Conservation (phyloP, 2,797 vertebrate species). For the Orestias chungarensis region DNA sequence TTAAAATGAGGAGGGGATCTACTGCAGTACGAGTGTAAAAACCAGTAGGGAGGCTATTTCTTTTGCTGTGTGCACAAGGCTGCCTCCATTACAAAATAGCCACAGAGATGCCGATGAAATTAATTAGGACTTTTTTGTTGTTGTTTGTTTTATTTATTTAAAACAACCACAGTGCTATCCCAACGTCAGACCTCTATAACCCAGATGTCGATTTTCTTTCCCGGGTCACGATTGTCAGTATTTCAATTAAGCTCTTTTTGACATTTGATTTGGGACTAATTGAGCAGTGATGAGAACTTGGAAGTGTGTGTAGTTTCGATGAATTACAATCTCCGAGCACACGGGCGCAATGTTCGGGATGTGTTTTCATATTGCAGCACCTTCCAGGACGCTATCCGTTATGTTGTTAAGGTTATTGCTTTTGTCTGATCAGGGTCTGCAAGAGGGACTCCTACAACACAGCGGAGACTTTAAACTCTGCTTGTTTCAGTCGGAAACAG, state of each 20-base stretch:
- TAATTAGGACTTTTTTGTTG: slow-evolving; percentile 8
- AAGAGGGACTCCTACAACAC: slow-evolving; percentile 1
- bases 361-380: slow-evolving; percentile 11
- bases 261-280: slow-evolving; percentile 12
- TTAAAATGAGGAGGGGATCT: slow-evolving; percentile 66
- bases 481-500: slow-evolving; percentile 12
- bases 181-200: slow-evolving; percentile 11
- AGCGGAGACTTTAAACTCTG: slow-evolving; percentile 19
- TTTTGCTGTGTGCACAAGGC: slow-evolving; percentile 13
- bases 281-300: slow-evolving; percentile 5
- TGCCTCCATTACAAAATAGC: slow-evolving; percentile 25
- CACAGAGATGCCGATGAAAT: slow-evolving; percentile 16
- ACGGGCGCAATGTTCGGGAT: not conserved
- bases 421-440: slow-evolving; percentile 24
- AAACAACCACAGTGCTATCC: not conserved
- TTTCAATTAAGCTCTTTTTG: slow-evolving; percentile 4
- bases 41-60: slow-evolving; percentile 12
- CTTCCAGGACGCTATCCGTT: slow-evolving; percentile 4
- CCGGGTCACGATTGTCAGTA: not conserved
- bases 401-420: slow-evolving; percentile 26
- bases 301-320: slow-evolving; percentile 19
- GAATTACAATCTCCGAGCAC: slow-evolving; percentile 5
- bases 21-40: slow-evolving; percentile 22
- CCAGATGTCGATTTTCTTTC: not conserved
- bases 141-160: not conserved